Percentiles rank a stretch among this genome's conserved stretches.
Conservation (phyloP, 2,888 invertebrate genomes). For the Xestia ashworthii region DNA sequence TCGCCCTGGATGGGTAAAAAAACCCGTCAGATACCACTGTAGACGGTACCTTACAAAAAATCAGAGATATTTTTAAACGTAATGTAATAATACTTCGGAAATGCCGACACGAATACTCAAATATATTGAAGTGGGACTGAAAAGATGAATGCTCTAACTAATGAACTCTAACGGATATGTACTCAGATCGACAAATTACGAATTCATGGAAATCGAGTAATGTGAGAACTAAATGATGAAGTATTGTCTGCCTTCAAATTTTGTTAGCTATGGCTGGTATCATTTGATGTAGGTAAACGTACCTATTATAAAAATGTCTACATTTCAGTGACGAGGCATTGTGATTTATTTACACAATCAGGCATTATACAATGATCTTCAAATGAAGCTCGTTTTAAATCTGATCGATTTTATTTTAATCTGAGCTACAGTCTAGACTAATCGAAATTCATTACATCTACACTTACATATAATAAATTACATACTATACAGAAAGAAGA, state of each 20-base stretch:
- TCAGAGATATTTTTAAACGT: constrained; percentile 51
- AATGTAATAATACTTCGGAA: constrained; percentile 61
- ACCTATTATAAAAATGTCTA: not conserved
- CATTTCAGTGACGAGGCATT: not conserved
- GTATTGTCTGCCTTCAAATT: constrained; percentile 31
- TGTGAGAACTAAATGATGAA: constrained; percentile 44
- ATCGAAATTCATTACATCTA: too few species aligned
- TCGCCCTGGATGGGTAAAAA: not conserved
- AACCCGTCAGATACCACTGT: not conserved
- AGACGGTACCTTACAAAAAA: constrained; percentile 23
- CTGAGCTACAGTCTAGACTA: not conserved
- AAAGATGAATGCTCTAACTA: constrained; percentile 62
- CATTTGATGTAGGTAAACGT: constrained; percentile 1
- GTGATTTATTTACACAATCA: constrained; percentile 3
- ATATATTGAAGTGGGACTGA: constrained; percentile 65
- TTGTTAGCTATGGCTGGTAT: constrained; percentile 17
- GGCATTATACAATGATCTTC: not conserved
- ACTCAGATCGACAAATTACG: constrained; percentile 49
- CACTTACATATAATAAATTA: too few species aligned
- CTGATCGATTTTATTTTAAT: not conserved
- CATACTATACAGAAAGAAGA: too few species aligned
- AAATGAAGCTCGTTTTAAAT: not conserved
- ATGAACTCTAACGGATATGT: constrained; percentile 62
- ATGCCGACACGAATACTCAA: constrained; percentile 63
- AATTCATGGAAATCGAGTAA: constrained; percentile 57